Base-by-base conservation (phyloP, 2,797 vertebrate species). In the Ataeniobius toweri region DNA sequence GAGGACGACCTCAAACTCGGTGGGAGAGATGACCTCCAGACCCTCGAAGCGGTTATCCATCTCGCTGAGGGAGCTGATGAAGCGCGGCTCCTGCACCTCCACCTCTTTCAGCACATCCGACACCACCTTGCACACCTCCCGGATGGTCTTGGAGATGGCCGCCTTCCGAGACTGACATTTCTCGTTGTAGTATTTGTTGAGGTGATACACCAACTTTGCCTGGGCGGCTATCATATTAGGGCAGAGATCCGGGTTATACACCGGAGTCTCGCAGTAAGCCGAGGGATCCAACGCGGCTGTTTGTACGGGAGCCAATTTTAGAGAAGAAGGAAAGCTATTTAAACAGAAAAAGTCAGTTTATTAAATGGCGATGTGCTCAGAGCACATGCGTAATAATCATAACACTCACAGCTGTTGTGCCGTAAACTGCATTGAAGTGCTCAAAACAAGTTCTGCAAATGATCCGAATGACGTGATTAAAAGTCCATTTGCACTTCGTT, bases 211-310 rank as follows among this genome's bases (percentile, higher is more conserved):
- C 95, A 99, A 96, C 97, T 99, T 99, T 83, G 98, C 98, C 96
- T 99, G 98, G 36, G 98, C 98, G 90, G 98, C 98, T 92, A 99
- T 99, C 98, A 99, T 99, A 93, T 99, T 99, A 84, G 98, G 98
- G 97, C 98, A 99, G 96, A 99, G 97, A 96, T 99, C 98, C 98
- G 98, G 98, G 97, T 97, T 97, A 83, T 99, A 99, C 95, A 99
- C 98, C 98, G 98, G 97, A 95, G 97, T 97, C 95, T 99, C 98
- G 97, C 98, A 99, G 82, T 99, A 99, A 94, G 96, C 96, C 96
- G 98, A 98, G 95, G 98, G 98, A 99, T 99, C 98, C 98, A 99
- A 99, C 96, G 98, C 98, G 98, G 96, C 98, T 96, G 98, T 98
- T 97, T 96, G 94, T 91, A 97, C 95, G 91, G 98, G 98, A 97